A percentile compares a stretch with the other conserved stretches of the same genome.
phyloP scores from a whole-genome alignment of 2,888 invertebrate genomes.

The Oasisia sp. region DNA sequence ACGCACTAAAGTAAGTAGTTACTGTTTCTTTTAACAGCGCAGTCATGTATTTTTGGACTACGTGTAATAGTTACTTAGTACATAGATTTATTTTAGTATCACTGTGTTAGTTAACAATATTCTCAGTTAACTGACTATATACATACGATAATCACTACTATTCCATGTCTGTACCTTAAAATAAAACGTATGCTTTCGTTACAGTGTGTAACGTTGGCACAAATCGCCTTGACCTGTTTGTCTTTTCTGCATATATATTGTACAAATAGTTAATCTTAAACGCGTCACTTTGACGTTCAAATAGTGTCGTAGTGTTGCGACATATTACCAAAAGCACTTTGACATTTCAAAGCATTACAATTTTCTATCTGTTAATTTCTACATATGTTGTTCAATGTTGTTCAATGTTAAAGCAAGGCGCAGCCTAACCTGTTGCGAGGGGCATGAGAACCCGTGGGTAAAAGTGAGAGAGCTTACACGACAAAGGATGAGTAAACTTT shows the following conservation, averaged over 20 bases:
- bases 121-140: neutral
- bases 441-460: too few relatives aligned
- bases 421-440: too few relatives aligned
- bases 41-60: neutral
- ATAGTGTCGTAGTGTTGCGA: too few relatives aligned
- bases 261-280: neutral
- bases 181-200: neutral
- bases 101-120: neutral
- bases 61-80: neutral
- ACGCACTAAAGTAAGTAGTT: neutral
- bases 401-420: too few relatives aligned
- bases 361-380: too few relatives aligned
- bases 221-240: neutral
- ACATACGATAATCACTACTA: neutral
- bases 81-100: neutral
- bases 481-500: too few relatives aligned
- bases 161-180: neutral
- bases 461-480: too few relatives aligned
- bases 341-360: too few relatives aligned
- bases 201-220: neutral
- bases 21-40: neutral
- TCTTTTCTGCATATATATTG: neutral
- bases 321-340: too few relatives aligned
- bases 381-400: too few relatives aligned
- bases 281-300: too few relatives aligned